A percentile compares a stretch with the other conserved stretches of the same genome.
These are phyloP conservation scores for Rhagium mordax DNA, from an alignment of 2,888 invertebrate species.

Conservation along the genomic window DNA sequence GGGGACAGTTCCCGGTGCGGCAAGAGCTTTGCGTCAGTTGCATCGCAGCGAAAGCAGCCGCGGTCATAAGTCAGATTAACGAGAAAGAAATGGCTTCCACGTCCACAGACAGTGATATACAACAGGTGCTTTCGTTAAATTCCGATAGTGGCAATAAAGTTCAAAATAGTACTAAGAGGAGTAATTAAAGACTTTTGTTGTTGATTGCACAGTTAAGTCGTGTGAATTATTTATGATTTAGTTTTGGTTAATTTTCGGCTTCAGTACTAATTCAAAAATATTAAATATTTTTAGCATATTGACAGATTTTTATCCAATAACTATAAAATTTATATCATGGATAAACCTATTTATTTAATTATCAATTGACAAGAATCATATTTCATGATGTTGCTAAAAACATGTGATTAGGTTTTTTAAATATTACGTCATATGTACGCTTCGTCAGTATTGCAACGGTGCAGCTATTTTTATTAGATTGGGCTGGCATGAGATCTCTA, in stretches of 20 bases:
- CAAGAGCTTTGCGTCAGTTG: slow-evolving; percentile 66
- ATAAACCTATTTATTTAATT: no score
- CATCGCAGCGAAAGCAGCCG: slow-evolving; percentile 61
- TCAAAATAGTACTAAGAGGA: slow-evolving; percentile 26
- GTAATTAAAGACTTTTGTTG: slow-evolving; percentile 15
- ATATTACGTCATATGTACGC: no score
- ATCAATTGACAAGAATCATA: no score
- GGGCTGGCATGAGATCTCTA: neutral
- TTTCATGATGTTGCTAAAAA: no score
- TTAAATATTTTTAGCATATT: neutral
- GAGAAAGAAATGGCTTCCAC: slow-evolving; percentile 35
- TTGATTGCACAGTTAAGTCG: neutral
- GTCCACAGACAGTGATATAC: slow-evolving; percentile 38
- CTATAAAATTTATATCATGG: no score
- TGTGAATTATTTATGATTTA: slow-evolving; percentile 7
- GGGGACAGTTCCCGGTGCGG: slow-evolving; percentile 57
- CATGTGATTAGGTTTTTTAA: no score
- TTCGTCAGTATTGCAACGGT: no score
- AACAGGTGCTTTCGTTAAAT: slow-evolving; percentile 45
- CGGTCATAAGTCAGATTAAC: slow-evolving; percentile 37
- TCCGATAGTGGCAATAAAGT: slow-evolving; percentile 27
- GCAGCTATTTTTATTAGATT: no score
- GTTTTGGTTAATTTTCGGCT: neutral
- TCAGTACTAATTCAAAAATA: neutral
- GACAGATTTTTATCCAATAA: neutral